Evolutionary conservation across 2,888 invertebrate genomes (phyloP).

Genomic region (Lingula anatina): DNA sequence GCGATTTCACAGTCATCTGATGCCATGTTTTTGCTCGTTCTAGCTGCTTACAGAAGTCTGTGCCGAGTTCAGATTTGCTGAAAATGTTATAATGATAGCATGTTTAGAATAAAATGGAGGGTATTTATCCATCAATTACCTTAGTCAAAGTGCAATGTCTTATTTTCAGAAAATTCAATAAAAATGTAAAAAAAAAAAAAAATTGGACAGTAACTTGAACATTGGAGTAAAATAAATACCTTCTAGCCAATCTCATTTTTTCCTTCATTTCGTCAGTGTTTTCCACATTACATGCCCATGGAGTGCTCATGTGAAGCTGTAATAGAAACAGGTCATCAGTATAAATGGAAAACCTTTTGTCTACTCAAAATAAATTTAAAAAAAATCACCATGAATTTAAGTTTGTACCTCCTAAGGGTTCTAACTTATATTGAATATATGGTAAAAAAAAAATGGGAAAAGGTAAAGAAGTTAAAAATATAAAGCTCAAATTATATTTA

Average conservation of each 20-base stretch:
- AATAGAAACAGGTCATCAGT: too few species aligned
- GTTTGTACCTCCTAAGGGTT: too few species aligned
- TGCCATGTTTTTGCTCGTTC: slow-evolving; percentile 41
- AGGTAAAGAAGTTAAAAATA: not conserved
- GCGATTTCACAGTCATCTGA: slow-evolving; percentile 30
- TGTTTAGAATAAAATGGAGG: slow-evolving; percentile 2
- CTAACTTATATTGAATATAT: too few species aligned
- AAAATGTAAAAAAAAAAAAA: not conserved
- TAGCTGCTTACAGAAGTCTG: slow-evolving; percentile 24
- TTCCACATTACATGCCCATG: slow-evolving; percentile 40
- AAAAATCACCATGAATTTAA: too few species aligned
- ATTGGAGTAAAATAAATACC: slow-evolving; percentile 26
- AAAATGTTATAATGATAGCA: too few species aligned
- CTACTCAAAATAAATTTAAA: too few species aligned
- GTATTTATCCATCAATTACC: not conserved
- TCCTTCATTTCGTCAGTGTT: slow-evolving; percentile 37
- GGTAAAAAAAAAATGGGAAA: too few species aligned
- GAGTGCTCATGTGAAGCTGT: slow-evolving; percentile 42
- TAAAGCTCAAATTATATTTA: too few species aligned
- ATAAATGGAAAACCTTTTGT: too few species aligned
- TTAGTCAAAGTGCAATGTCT: not conserved
- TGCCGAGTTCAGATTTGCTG: slow-evolving; percentile 32
- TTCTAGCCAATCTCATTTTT: slow-evolving; percentile 38
- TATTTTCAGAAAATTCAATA: not conserved
- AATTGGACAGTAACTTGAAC: too few species aligned